Evolutionary conservation across 2,888 invertebrate genomes (phyloP).

Genomic region (Nemotelus nigrinus): DNA sequence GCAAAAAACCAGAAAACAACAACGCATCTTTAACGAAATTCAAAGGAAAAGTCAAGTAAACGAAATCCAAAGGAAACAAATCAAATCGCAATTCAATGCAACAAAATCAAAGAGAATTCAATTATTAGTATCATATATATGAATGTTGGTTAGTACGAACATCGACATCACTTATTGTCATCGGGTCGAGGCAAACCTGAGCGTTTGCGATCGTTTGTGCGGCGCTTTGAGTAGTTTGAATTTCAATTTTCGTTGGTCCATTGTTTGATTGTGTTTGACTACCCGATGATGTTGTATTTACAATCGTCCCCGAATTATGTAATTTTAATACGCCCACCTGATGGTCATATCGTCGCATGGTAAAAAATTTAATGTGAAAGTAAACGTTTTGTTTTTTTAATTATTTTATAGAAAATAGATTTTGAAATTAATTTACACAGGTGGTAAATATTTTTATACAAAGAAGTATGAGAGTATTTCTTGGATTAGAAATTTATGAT

Average conservation of each 20-base stretch:
- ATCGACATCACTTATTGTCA: conserved; percentile 78
- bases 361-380: no score
- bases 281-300: conserved; percentile 55
- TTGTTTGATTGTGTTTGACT: conserved; percentile 56
- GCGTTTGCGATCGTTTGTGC: conserved; percentile 66
- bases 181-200: conserved; percentile 84
- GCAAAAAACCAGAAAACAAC: no score
- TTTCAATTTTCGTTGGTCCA: conserved; percentile 64
- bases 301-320: conserved; percentile 62
- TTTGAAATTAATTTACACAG: not conserved
- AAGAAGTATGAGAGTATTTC: not conserved
- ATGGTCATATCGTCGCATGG: not conserved
- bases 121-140: conserved; percentile 53
- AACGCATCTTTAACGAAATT: no score
- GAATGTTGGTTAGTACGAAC: conserved; percentile 68
- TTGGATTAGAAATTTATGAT: not conserved
- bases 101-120: conserved; percentile 56
- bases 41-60: no score
- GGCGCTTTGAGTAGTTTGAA: conserved; percentile 60
- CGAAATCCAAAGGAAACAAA: conserved; percentile 32
- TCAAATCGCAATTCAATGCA: conserved; percentile 52
- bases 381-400: no score
- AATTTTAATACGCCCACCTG: conserved; percentile 65
- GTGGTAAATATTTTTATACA: not conserved
- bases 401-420: not conserved